A percentile compares a stretch with the other conserved stretches of the same genome.
Conservation (phyloP, 2,888 invertebrate genomes). For the Habrosyne pyritoides region DNA sequence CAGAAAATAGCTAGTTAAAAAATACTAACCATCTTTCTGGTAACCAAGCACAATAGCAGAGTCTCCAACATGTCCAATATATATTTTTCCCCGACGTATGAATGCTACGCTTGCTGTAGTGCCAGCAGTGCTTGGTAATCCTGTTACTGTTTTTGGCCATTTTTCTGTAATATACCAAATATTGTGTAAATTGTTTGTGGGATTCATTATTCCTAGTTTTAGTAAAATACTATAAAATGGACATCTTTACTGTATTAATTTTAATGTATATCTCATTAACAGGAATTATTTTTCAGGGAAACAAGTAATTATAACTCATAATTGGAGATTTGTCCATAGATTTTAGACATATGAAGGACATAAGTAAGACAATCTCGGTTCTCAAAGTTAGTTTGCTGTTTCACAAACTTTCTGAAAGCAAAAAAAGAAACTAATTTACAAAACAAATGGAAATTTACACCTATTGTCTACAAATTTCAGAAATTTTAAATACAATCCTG, state of each 20-base stretch:
- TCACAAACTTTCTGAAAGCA: neutral
- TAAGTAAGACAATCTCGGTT: too few relatives aligned
- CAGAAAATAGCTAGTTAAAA: too few relatives aligned
- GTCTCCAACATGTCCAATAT: conserved; percentile 99
- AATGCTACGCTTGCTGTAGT: conserved; percentile 98
- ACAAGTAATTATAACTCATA: too few relatives aligned
- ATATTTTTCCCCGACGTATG: conserved; percentile 96
- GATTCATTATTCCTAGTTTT: too few relatives aligned
- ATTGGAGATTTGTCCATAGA: too few relatives aligned
- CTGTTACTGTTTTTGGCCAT: conserved; percentile 98
- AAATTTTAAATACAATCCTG: neutral
- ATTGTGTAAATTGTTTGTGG: neutral
- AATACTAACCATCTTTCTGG: conserved; percentile 85
- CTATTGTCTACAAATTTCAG: neutral
- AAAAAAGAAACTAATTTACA: neutral
- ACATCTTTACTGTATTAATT: too few relatives aligned
- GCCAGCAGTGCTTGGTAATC: conserved; percentile 97
- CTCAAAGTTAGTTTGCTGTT: neutral
- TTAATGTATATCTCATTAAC: too few relatives aligned
- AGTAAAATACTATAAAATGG: too few relatives aligned
- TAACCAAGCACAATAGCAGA: conserved; percentile 96
- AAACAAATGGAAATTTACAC: neutral
- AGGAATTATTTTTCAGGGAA: too few relatives aligned
- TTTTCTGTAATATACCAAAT: conserved; percentile 85
- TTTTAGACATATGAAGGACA: too few relatives aligned